Evolutionary conservation across 2,113 vertebrate genomes (phyloP).

Genomic region (Macroglossus sobrinus): DNA sequence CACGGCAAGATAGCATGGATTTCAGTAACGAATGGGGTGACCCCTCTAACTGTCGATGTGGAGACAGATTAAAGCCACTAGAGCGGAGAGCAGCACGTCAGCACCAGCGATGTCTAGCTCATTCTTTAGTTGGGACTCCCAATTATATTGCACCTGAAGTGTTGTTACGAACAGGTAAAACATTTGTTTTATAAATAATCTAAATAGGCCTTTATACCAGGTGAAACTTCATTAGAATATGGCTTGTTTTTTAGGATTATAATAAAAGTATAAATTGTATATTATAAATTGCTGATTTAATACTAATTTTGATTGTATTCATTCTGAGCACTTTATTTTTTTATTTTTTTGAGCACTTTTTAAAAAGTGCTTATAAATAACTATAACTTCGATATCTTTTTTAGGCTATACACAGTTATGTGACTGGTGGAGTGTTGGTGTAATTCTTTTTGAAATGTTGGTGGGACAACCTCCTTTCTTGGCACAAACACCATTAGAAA

Average conservation of each 20-base stretch:
- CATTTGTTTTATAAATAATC: background rate
- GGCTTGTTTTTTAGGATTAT: constrained; percentile 27
- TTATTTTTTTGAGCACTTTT: constrained; percentile 7
- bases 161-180: constrained; percentile 92
- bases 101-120: constrained; percentile 97
- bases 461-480: constrained; percentile 98
- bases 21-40: constrained; percentile 99
- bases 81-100: constrained; percentile 95
- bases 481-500: constrained; percentile 96
- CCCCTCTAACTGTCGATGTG: constrained; percentile 91
- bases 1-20: constrained; percentile 98
- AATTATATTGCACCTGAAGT: constrained; percentile 99
- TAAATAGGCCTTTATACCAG: background rate
- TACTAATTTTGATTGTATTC: constrained; percentile 1
- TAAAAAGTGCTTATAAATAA: constrained; percentile 43
- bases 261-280: constrained; percentile 12
- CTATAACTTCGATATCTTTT: constrained; percentile 54
- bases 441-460: constrained; percentile 99
- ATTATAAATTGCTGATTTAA: background rate
- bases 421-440: constrained; percentile 99
- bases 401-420: constrained; percentile 97
- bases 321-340: constrained; percentile 39
- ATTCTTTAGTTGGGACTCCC: constrained; percentile 97
- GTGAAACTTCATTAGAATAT: background rate
- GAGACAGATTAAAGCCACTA: constrained; percentile 93